A percentile compares a stretch with the other conserved stretches of the same genome.
Conservation (phyloP, 2,888 invertebrate species). For the Sicus ferrugineus region DNA sequence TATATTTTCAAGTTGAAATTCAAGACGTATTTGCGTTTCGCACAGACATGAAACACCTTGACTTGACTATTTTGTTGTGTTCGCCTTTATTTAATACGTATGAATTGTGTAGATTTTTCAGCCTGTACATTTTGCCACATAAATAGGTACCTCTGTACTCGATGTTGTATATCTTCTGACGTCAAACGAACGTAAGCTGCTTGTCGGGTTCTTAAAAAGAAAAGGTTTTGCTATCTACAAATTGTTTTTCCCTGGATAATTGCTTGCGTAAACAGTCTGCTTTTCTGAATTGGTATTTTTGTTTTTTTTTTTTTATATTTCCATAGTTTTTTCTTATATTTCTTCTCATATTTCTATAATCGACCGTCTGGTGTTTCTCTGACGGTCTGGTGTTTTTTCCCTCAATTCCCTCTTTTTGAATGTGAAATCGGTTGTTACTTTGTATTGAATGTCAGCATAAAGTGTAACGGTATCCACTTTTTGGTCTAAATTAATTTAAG, state of each 20-base stretch:
- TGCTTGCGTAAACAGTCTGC: neutral
- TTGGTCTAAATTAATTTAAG: no score
- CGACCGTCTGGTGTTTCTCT: no score
- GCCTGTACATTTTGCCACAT: no score
- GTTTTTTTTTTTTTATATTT: constrained; percentile 6
- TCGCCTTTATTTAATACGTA: neutral
- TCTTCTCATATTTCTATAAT: neutral
- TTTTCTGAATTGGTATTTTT: neutral
- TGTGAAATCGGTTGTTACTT: no score
- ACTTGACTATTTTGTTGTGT: neutral
- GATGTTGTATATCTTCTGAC: neutral
- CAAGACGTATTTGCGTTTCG: neutral
- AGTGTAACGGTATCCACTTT: no score
- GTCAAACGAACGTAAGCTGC: neutral
- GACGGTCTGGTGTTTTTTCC: no score
- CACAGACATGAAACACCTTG: neutral
- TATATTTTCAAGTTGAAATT: neutral
- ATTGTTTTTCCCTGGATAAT: neutral
- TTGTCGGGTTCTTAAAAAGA: neutral
- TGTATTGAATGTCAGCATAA: no score
- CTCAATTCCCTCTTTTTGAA: no score
- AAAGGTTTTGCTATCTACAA: neutral
- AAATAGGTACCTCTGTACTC: no score
- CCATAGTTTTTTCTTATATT: neutral
- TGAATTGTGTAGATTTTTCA: no score